Evolutionary conservation across 2,113 vertebrate genomes (phyloP).

Genomic region (Oreochromis spilurus): DNA sequence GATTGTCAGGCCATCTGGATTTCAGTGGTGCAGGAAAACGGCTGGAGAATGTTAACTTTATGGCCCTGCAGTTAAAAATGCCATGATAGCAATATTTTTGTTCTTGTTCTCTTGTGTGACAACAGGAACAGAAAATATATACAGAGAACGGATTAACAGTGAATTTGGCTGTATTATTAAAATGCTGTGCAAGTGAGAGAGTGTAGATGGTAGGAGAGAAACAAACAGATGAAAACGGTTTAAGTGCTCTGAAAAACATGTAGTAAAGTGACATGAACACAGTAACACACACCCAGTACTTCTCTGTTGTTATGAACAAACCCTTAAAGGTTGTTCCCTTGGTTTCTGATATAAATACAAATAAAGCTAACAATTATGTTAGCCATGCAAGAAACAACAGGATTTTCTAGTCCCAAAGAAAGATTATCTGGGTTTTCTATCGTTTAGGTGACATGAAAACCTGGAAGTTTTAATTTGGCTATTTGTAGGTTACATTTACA

Average conservation of each 20-base stretch:
- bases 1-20: neutral
- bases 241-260: neutral
- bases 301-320: neutral
- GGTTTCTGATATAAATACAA: neutral
- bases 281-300: neutral
- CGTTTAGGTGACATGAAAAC: neutral
- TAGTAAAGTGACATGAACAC: neutral
- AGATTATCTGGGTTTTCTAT: neutral
- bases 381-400: neutral
- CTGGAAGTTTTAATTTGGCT: neutral
- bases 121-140: neutral
- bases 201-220: neutral
- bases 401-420: neutral
- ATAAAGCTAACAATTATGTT: neutral
- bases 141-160: neutral
- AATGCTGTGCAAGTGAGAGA: neutral
- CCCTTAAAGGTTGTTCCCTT: neutral
- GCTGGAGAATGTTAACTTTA: neutral
- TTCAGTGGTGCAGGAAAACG: neutral
- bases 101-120: neutral
- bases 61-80: neutral
- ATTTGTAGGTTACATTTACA: neutral
- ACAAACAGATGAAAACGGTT: neutral
- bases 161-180: neutral
- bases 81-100: neutral